Conservation (phyloP, 2,797 vertebrate species). For the Phaenicophaeus curvirostris region DNA sequence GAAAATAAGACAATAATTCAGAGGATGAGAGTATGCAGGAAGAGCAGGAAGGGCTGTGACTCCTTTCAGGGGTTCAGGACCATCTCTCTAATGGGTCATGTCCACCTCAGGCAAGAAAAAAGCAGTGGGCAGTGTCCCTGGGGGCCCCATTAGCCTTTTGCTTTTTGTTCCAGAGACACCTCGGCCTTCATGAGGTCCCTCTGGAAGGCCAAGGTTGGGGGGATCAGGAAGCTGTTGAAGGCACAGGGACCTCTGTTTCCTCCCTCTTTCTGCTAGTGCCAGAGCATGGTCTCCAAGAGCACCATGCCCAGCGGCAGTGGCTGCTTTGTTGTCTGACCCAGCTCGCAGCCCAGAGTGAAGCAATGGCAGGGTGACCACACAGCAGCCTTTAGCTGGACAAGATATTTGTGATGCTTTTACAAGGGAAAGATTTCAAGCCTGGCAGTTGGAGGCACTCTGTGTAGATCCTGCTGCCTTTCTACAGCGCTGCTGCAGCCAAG, state of each 20-base stretch:
- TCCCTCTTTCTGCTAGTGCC: background rate
- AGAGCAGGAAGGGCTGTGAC: constrained; percentile 63
- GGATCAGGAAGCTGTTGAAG: background rate
- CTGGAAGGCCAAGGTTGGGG: background rate
- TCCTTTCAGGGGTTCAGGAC: constrained; percentile 67
- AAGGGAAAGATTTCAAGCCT: background rate
- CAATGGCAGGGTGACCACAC: background rate
- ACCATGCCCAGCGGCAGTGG: background rate
- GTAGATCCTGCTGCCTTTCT: background rate
- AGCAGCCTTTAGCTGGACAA: background rate
- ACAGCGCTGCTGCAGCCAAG: fast-evolving
- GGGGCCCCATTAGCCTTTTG: background rate
- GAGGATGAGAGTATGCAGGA: constrained; percentile 60
- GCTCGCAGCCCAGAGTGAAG: fast-evolving
- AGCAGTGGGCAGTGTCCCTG: background rate
- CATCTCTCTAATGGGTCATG: constrained; percentile 31
- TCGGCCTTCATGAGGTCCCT: background rate
- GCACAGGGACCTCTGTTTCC: background rate
- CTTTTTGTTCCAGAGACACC: background rate
- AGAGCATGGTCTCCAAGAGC: background rate
- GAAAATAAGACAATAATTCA: constrained; percentile 76
- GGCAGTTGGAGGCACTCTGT: background rate
- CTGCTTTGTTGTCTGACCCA: background rate
- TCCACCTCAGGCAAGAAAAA: constrained; percentile 38
- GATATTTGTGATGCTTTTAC: background rate